Base-by-base conservation (phyloP, 1,140 invertebrate genomes). In the Microplitis demolitor region DNA sequence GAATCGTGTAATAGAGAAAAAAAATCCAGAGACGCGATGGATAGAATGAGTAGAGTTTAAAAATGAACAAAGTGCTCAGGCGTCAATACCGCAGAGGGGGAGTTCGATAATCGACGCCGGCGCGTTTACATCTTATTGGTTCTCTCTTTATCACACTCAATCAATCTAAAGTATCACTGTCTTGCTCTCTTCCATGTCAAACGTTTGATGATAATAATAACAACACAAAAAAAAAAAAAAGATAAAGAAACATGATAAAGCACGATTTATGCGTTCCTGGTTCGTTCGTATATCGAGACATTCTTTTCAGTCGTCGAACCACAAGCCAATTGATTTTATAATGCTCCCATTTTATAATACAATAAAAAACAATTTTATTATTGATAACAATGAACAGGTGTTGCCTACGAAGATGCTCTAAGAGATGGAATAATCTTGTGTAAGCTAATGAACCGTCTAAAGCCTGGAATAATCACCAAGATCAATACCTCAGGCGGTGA, bases 401-500 rank as follows among this genome's bases (percentile, higher is more conserved):
- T 91, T 0, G 84, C 89, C 0, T 95, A 93, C 80, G 96, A 97
- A 84, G 91, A 94, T 69, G 92, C 93, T 4, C 88, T 97, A 0
- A 90, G 94, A 37, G 93, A 98, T 84, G 96, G 97, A 14, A 90
- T 94, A 66, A 87, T 94, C 6, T 87, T 94, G 0, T 95, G 93
- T 83, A 93, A 92, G 78, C 84, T 98, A 61, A 97, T 97, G 92
- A 96, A 97, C 86, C 91, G 92, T 79, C 87, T 98, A 4, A 87
- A 91, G 76, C 96, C 96, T 3, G 95, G 95, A 34, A 90, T 92
- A 75, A 92, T 97, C 69, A 87, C 91, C n/a, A 97, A 95, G 85
- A 93, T 97, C 78, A 96, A 97, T 83, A 90, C 90, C 0, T 92
- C 92, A 3, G 96, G 95, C 3, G 94, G 94, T 0, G 95, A 97